Conservation (phyloP, 2,888 invertebrate species). For the Morinoia aosen region DNA sequence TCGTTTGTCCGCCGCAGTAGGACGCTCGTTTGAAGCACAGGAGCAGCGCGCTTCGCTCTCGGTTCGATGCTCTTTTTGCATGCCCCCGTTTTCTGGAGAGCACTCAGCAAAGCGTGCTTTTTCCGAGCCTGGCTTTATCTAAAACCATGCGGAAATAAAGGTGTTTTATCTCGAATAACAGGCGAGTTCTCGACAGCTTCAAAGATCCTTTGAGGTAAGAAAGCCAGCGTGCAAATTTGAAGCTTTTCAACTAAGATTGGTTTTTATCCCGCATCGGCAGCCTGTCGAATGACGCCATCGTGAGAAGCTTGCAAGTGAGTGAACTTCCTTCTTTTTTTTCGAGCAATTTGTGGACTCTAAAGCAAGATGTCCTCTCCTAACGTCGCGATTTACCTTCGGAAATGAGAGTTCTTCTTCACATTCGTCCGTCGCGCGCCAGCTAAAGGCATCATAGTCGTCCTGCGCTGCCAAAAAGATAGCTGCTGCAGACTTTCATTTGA, state of each 20-base stretch:
- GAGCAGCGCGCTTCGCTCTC: background rate
- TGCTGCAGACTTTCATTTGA: constrained; percentile 35
- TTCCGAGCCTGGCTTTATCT: background rate
- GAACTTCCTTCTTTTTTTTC: background rate
- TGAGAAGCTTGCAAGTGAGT: background rate
- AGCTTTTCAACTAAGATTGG: background rate
- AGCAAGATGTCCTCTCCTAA: constrained; percentile 31
- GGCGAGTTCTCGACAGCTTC: background rate
- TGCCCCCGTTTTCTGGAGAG: background rate
- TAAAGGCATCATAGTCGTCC: background rate
- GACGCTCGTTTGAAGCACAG: background rate
- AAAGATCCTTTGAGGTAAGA: background rate
- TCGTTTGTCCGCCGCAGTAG: background rate
- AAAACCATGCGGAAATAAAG: background rate
- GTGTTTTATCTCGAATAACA: background rate
- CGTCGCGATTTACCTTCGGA: constrained; percentile 22
- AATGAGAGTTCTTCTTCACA: constrained; percentile 23
- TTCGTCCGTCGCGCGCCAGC: background rate
- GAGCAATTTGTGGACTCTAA: constrained; percentile 2
- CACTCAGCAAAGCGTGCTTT: background rate
- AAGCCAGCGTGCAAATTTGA: background rate
- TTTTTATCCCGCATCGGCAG: background rate
- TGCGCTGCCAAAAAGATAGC: background rate
- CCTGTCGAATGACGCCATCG: background rate
- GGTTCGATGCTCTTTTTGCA: background rate